Evolutionary conservation across 2,888 invertebrate species (phyloP), one percentile per base, ranked within the genome.

Genomic region (Acheta domesticus): DNA sequence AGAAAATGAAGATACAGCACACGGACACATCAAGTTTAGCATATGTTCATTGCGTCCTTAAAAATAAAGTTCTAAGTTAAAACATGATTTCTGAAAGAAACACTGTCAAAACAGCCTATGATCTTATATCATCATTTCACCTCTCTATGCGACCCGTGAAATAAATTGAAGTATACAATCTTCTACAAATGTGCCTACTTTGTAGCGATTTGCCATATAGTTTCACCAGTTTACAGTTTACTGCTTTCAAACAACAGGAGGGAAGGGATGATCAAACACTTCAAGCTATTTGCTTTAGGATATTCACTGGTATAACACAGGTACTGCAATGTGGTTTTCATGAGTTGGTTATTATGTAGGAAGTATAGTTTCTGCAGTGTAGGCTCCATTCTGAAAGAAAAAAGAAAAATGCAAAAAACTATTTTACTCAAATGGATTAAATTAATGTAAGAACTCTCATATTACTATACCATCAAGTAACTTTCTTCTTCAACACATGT

Each of bases 381-480:
- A 78, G 49, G 75, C 76, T 49, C 80, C 74, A 36, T 77, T 80
- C 80, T 80, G 80, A 48, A 80, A 80, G 50, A 73, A 50, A 78
- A 76, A 62, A 20, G 48, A 78, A n/a, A 36, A 36, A 12, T n/a
- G 5, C 48, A 36, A 12, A n/a, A 48, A 2, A 48, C 36, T 5
- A 76, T 12, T 23, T 49, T 8, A 12, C 20, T 14, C 20, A 76
- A 3, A 23, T 2, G 23, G 23, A 23, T 23, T 23, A 23, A 23
- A 23, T 23, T 23, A 23, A 48, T 2, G 11, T 19, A 48, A 76
- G 36, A 21, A 14, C 75, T 8, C 23, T 23, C 3, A 23, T 23
- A 3, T 23, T 23, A 23, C 23, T 23, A 23, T 3, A 23, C 3
- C 23, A 19, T 20, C 20, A 36, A 36, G 36, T 36, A 36, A 36